A percentile compares a stretch with the other conserved stretches of the same genome.
Evolutionary conservation across 2,888 invertebrate genomes (phyloP).

Genomic region (Folsomia candida): DNA sequence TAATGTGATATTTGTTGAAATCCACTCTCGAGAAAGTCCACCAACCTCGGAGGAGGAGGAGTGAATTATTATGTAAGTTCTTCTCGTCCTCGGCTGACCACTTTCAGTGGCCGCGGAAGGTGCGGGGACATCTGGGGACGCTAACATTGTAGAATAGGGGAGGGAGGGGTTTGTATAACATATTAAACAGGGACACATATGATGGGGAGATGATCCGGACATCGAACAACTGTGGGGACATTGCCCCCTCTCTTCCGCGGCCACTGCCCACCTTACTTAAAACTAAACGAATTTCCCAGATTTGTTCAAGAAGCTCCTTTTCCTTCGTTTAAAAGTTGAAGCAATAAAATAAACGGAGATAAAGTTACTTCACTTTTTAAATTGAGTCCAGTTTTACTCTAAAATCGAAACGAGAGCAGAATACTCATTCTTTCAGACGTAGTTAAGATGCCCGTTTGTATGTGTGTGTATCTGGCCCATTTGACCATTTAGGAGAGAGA

Average conservation of each 20-base stretch:
- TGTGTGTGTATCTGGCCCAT: not conserved
- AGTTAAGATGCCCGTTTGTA: not conserved
- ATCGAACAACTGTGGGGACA: too few relatives aligned
- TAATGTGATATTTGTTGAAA: conserved; percentile 1
- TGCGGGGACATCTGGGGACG: not conserved
- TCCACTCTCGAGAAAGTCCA: not conserved
- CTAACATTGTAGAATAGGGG: not conserved
- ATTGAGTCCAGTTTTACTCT: not conserved
- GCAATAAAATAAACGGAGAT: conserved; percentile 17
- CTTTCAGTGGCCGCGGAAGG: not conserved
- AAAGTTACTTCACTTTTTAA: not conserved
- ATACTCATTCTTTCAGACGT: not conserved
- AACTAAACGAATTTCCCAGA: conserved; percentile 5
- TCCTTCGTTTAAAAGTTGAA: not conserved
- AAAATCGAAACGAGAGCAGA: conserved; percentile 11
- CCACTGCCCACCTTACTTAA: too few relatives aligned
- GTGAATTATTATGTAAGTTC: not conserved
- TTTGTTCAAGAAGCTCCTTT: not conserved
- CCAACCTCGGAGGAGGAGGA: not conserved
- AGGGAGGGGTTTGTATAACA: not conserved
- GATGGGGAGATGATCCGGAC: too few relatives aligned
- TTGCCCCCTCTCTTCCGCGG: too few relatives aligned
- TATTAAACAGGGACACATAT: too few relatives aligned
- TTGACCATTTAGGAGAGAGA: conserved; percentile 2
- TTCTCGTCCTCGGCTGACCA: too few relatives aligned